These are phyloP conservation scores for Epinephelus awoara DNA, from an alignment of 2,797 vertebrate species.

Conservation along the genomic window DNA sequence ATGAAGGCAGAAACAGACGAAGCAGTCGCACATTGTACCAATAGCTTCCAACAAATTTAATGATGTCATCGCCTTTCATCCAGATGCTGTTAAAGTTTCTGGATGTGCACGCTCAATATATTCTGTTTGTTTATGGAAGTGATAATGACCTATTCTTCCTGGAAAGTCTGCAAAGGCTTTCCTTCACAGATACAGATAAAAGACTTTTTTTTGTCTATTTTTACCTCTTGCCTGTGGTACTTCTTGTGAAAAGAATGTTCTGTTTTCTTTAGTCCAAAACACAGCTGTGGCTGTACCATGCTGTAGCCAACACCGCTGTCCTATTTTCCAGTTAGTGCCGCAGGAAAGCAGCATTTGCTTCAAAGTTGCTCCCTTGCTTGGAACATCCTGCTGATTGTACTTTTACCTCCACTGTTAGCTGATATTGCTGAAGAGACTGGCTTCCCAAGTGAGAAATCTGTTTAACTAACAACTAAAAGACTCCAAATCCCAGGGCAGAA, in stretches of 20 bases:
- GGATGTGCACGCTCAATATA: not conserved
- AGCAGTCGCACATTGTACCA: not conserved
- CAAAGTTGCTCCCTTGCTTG: constrained; percentile 1
- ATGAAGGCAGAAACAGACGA: constrained; percentile 20
- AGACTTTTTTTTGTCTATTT: constrained; percentile 30
- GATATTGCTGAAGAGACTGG: not conserved
- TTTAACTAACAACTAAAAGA: not conserved
- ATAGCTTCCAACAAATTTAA: not conserved
- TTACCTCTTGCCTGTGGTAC: constrained; percentile 17
- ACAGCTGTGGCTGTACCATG: not conserved
- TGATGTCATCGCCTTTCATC: constrained; percentile 1
- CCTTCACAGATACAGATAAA: not conserved
- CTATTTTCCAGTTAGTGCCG: constrained; percentile 19
- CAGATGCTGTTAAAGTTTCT: constrained; percentile 12
- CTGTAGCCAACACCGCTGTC: not conserved
- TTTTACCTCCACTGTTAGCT: not conserved
- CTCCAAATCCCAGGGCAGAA: not conserved
- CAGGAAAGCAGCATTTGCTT: constrained; percentile 15
- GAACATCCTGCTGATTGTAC: constrained; percentile 4
- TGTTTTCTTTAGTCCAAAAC: constrained; percentile 22
- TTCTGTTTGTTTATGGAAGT: constrained; percentile 12
- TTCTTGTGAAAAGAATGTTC: constrained; percentile 23
- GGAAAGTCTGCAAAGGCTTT: constrained; percentile 19
- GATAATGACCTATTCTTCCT: constrained; percentile 26
- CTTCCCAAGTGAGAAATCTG: not conserved